Base-by-base conservation (phyloP, 2,113 vertebrate genomes). In the Anarrhichthys ocellatus region DNA sequence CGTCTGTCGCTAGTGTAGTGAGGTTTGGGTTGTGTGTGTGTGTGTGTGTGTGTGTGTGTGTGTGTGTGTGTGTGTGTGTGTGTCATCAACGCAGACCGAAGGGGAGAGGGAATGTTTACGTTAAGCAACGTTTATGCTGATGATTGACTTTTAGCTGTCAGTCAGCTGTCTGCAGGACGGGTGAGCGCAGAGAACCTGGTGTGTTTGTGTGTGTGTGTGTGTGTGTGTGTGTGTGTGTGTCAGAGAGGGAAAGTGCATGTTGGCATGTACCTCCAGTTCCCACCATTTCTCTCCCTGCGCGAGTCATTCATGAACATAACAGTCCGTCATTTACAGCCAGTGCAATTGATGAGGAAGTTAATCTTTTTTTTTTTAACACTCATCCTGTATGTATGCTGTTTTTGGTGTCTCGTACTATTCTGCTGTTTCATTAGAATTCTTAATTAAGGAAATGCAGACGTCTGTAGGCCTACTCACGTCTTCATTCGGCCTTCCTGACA, bases 111-210 rank as follows among this genome's bases (percentile, higher is more conserved):
- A 61, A 36, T 20, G 54, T 87, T 75, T 75, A 48, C 46, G 54
- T 76, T 36, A 73, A 66, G 67, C 75, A 82, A 36, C 52, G 34
- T 85, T 90, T 74, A 48, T 68, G 84, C 78, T 87, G 76, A 86
- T 82, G 78, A 84, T 67, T 63, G 78, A 77, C 68, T 90, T 81
- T 79, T 14, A 69, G 36, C 71, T n/a, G 50, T 67, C 76, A 88
- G 76, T 89, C 84, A 87, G 56, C 65, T 62, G 44, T 82, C 83
- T 68, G 62, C 59, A 40, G 58, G 72, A 71, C 7, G 48, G 46
- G 18, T 52, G 44, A 46, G 14, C 15, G 44, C 44, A 46, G 46
- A 48, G 15, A 18, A 48, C 46, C 44, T 46, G 14, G 40, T 9
- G 11, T 17, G 14, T 27, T 75, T 70, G 86, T 75, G 70, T 38